Base-by-base conservation (phyloP, 2,888 invertebrate genomes). In the Argynnis bischoffii region DNA sequence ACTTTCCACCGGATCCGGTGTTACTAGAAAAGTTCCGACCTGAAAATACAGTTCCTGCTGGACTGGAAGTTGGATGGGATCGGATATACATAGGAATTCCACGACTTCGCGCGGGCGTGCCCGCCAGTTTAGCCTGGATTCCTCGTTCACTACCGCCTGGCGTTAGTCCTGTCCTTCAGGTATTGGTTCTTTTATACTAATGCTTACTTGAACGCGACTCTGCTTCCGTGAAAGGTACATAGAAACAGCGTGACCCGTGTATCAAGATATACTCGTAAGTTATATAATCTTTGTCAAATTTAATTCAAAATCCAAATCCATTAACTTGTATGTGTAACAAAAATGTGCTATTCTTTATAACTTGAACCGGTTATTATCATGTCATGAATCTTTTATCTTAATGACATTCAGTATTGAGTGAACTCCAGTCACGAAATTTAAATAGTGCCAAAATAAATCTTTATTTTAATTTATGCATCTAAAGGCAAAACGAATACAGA, bases 31-130 rank as follows among this genome's bases (percentile, higher is more conserved):
- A 93, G 82, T 95, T 93, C 82, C 94, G 94, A 72, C 95, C 96
- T 0, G 95, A 95, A 80, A 96, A 96, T 83, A 94, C 95, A 0
- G 95, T 96, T 5, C 94, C 96, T 50, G 97, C 97, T 0, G 97
- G 97, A 1, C 81, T 97, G 70, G 96, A 96, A 78, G 90, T 97
- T 46, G 94, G 94, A 2, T 94, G 94, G 86, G 95, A 96, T 77
- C 92, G 95, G 70, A 89, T 97, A 35, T 97, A 96, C 81, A 70
- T 97, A n/a, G 95, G 96, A 0, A 94, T 95, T 14, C 97, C 97
- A 0, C 91, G 97, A 66, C 85, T 97, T 41, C 93, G 96, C 67
- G 93, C 94, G 0, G 97, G 97, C 5, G 95, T 97, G 0, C 95
- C 97, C 0, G 95, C 97, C 0, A 96, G 97, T 0, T 79, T 97